These are phyloP conservation scores for Sebastes vulpes DNA, from an alignment of 2,797 vertebrate genomes.

Conservation along the genomic window DNA sequence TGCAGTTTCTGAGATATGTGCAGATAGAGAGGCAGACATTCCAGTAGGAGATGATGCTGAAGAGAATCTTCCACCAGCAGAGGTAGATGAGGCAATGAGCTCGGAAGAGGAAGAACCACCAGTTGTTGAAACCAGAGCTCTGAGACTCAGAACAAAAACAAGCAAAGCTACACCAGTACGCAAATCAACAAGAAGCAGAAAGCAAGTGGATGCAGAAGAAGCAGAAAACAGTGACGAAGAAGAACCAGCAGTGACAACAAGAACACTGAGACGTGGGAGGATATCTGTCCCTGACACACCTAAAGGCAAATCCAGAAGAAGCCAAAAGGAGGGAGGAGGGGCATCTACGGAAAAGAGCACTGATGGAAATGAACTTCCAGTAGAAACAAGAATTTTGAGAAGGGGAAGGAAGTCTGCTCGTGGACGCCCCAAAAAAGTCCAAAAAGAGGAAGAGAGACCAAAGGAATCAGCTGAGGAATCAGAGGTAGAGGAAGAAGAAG, in stretches of 20 bases:
- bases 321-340: not conserved
- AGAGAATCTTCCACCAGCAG: not conserved
- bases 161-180: not conserved
- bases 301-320: not conserved
- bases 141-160: slow-evolving; percentile 2
- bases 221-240: not conserved
- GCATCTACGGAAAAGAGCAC: not conserved
- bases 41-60: not conserved
- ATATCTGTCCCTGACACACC: not conserved
- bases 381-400: not conserved
- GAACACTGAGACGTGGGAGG: not conserved
- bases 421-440: no score
- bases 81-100: not conserved
- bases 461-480: slow-evolving; percentile 71
- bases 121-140: slow-evolving; percentile 4
- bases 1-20: not conserved
- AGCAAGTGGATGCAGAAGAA: not conserved
- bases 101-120: not conserved
- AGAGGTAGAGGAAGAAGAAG: slow-evolving; percentile 44
- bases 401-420: no score
- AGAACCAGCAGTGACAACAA: not conserved
- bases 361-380: not conserved
- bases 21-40: not conserved
- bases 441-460: not conserved
- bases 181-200: not conserved